A percentile compares a stretch with the other conserved stretches of the same genome.
Evolutionary conservation across 2,888 invertebrate genomes (phyloP).

Genomic region (Trypoxylon attenuatum): DNA sequence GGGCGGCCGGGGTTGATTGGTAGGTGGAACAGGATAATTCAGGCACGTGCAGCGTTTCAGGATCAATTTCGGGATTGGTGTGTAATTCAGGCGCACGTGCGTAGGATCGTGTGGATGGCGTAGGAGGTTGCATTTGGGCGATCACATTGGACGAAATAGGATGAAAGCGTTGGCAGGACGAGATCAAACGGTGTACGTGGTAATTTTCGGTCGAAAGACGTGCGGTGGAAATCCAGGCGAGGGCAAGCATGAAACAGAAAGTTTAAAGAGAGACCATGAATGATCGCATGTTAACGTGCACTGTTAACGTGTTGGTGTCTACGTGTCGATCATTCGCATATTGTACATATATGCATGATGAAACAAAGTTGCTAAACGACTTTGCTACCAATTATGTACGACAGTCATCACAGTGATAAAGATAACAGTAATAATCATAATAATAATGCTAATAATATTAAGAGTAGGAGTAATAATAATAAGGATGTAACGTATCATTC

Average conservation of each 20-base stretch:
- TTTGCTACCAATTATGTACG: background rate
- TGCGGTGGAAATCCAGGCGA: conserved; percentile 73
- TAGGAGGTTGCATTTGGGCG: conserved; percentile 55
- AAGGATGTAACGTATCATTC: conserved; percentile 8
- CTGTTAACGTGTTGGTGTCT: conserved; percentile 15
- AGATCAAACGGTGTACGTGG: conserved; percentile 49
- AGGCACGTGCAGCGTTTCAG: conserved; percentile 41
- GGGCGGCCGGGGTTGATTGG: background rate
- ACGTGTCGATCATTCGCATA: conserved; percentile 23
- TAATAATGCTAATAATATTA: too few relatives aligned
- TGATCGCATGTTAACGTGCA: conserved; percentile 63
- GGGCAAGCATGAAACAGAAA: conserved; percentile 76
- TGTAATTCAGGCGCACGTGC: conserved; percentile 36
- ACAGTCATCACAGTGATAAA: too few relatives aligned
- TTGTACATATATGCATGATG: conserved; percentile 17
- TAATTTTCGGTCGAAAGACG: conserved; percentile 64
- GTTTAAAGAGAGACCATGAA: conserved; percentile 73
- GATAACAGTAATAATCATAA: too few relatives aligned
- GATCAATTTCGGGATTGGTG: conserved; percentile 42
- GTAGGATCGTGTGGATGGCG: conserved; percentile 21
- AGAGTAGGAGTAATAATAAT: too few relatives aligned
- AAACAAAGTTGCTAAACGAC: background rate
- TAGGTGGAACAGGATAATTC: conserved; percentile 13
- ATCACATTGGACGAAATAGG: conserved; percentile 42
- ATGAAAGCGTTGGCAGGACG: conserved; percentile 57